phyloP scores from a whole-genome alignment of 30 jellyfish, hydroid and myxozoan species.

The Cassiopea andromeda region DNA sequence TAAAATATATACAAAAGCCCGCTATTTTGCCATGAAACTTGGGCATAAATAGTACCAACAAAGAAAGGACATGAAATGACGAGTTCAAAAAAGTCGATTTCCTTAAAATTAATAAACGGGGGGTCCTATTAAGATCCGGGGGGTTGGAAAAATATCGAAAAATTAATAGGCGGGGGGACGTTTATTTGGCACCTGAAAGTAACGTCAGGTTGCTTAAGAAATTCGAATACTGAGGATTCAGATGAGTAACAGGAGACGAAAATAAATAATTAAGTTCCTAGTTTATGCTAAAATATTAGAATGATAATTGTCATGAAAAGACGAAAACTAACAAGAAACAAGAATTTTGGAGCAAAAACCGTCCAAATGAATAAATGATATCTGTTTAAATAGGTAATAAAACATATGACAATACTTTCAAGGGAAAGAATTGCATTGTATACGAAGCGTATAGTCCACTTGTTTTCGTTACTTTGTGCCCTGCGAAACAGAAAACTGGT shows the following conservation, averaged over 20 bases:
- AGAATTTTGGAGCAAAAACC: slow-evolving; percentile 83
- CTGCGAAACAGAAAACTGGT: not conserved
- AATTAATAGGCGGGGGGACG: no score
- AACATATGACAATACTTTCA: slow-evolving; percentile 20
- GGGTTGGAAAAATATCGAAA: no score
- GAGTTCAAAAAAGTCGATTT: no score
- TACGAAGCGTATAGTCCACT: slow-evolving; percentile 9
- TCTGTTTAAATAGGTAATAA: slow-evolving; percentile 35
- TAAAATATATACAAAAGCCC: no score
- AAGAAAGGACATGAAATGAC: no score
- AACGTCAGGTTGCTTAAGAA: no score
- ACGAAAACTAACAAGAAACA: slow-evolving; percentile 46
- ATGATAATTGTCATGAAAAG: not conserved
- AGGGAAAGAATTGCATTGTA: slow-evolving; percentile 15
- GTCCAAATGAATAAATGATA: slow-evolving; percentile 90
- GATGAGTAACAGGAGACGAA: not conserved
- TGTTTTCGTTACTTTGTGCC: not conserved
- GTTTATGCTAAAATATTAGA: not conserved
- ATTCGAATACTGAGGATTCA: not conserved
- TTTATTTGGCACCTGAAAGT: no score
- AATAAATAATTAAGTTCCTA: not conserved
- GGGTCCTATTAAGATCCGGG: no score
- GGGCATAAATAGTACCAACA: no score
- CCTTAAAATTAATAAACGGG: no score
- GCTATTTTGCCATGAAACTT: no score